Conservation (phyloP, 2,113 vertebrate genomes). For the Aix galericulata region DNA sequence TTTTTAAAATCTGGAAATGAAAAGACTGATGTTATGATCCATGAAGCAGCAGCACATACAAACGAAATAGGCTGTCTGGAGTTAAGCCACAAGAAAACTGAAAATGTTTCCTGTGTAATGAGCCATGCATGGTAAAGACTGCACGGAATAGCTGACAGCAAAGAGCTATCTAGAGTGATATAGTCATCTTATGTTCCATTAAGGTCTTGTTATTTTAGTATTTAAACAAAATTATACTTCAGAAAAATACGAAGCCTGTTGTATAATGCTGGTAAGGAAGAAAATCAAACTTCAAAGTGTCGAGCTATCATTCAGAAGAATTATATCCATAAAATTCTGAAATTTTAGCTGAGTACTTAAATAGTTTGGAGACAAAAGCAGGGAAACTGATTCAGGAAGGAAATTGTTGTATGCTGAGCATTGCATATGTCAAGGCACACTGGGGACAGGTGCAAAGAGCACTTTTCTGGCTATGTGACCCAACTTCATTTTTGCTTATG, state of each 20-base stretch:
- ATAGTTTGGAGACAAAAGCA: neutral
- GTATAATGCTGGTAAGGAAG: neutral
- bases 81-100: neutral
- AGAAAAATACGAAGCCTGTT: neutral
- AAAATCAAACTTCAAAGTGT: neutral
- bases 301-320: neutral
- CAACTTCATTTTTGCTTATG: neutral
- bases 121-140: neutral
- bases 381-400: neutral
- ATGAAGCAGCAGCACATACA: neutral
- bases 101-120: slow-evolving; percentile 26
- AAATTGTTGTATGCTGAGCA: neutral
- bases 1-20: slow-evolving; percentile 9
- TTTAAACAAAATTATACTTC: slow-evolving; percentile 8
- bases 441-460: neutral
- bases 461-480: neutral
- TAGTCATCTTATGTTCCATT: slow-evolving; percentile 11
- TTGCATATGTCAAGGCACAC: neutral
- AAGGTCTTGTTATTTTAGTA: neutral
- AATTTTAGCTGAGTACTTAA: neutral
- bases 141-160: neutral
- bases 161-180: neutral
- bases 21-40: neutral
- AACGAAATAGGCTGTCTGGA: neutral
- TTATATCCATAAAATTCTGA: neutral